Evolutionary conservation across 2,797 vertebrate species (phyloP).

Genomic region (Syndactyla subalaris): DNA sequence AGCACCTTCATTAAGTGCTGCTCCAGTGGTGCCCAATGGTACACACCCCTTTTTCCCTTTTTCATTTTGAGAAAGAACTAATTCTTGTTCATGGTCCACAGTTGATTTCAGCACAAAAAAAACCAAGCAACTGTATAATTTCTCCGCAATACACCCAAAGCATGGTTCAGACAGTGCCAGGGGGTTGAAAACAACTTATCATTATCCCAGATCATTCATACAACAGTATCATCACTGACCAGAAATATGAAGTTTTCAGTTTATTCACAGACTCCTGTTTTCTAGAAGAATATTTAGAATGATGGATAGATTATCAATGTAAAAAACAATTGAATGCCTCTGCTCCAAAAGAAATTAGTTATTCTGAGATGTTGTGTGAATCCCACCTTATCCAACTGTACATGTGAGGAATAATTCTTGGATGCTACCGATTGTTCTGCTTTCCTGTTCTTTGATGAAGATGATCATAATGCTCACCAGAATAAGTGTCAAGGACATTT

Average conservation of each 20-base stretch:
- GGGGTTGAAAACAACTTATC: background rate
- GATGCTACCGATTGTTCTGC: background rate
- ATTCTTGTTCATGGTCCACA: background rate
- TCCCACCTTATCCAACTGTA: background rate
- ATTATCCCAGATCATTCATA: background rate
- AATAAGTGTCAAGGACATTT: background rate
- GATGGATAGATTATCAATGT: background rate
- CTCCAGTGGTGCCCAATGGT: background rate
- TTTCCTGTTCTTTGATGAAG: background rate
- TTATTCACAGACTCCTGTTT: background rate
- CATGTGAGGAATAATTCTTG: background rate
- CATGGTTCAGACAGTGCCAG: background rate
- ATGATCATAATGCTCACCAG: background rate
- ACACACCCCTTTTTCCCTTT: background rate
- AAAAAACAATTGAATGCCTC: background rate
- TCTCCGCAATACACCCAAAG: background rate
- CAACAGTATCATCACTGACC: background rate
- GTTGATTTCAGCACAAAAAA: constrained; percentile 9
- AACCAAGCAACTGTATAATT: background rate
- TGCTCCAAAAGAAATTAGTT: background rate
- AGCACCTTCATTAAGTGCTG: background rate
- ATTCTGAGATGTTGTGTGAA: background rate
- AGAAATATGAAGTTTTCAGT: background rate
- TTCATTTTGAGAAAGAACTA: background rate
- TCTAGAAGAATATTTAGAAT: background rate